Evolutionary conservation across 2,888 invertebrate genomes (phyloP).

Genomic region (Saturnia pavonia): DNA sequence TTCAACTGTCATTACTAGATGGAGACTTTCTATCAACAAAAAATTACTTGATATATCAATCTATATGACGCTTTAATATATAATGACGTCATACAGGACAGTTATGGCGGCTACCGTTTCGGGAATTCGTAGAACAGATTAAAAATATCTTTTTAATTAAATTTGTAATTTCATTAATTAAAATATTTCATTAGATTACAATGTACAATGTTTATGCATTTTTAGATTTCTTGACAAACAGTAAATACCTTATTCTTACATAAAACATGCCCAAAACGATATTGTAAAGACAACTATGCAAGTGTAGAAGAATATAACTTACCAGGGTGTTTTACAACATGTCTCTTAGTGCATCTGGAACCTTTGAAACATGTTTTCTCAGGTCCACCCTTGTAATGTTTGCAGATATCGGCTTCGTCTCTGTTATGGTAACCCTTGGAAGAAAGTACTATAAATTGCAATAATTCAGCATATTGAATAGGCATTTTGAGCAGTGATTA

Average conservation of each 20-base stretch:
- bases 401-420: conserved; percentile 74
- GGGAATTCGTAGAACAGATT: too few relatives aligned
- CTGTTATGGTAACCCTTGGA: conserved; percentile 68
- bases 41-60: too few relatives aligned
- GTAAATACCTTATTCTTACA: not conserved
- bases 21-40: too few relatives aligned
- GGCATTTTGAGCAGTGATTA: not conserved
- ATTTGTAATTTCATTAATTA: too few relatives aligned
- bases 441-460: conserved; percentile 15
- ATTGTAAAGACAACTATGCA: not conserved
- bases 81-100: too few relatives aligned
- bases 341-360: conserved; percentile 62
- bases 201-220: too few relatives aligned
- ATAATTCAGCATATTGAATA: not conserved
- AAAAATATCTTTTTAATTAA: too few relatives aligned
- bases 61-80: too few relatives aligned
- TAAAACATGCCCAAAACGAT: not conserved
- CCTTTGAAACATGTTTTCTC: conserved; percentile 74
- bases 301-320: conserved; percentile 21
- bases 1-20: too few relatives aligned
- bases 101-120: too few relatives aligned
- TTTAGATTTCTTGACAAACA: too few relatives aligned
- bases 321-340: conserved; percentile 69
- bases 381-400: conserved; percentile 70
- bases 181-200: too few relatives aligned